phyloP scores from a whole-genome alignment of 2,888 invertebrate genomes.

The Polyommatus iphigenia region DNA sequence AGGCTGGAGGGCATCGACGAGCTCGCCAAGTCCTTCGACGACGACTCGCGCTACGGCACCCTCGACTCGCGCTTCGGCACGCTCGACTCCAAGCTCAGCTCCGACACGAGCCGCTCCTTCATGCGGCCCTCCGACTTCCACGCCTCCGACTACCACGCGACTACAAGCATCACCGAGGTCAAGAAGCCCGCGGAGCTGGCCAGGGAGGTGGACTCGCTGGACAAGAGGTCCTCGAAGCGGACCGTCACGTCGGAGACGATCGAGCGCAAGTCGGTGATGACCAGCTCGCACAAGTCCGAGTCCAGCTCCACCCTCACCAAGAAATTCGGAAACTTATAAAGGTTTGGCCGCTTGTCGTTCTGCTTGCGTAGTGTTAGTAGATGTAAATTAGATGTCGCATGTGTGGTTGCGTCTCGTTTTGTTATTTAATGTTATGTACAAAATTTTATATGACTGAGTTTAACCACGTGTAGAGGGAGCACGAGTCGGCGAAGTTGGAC shows the following conservation, averaged over 20 bases:
- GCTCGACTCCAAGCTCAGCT: slow-evolving; percentile 69
- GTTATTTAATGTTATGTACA: slow-evolving; percentile 31
- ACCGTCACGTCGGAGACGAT: slow-evolving; percentile 85
- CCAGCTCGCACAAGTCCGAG: slow-evolving; percentile 81
- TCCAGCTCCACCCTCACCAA: slow-evolving; percentile 79
- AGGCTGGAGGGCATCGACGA: slow-evolving; percentile 77
- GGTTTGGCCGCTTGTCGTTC: slow-evolving; percentile 48
- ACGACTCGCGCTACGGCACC: slow-evolving; percentile 73
- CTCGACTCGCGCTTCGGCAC: slow-evolving; percentile 72
- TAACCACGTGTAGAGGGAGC: neutral
- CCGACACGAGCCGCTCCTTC: slow-evolving; percentile 74
- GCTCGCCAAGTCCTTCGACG: slow-evolving; percentile 74
- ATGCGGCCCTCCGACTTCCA: slow-evolving; percentile 77
- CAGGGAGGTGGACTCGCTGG: slow-evolving; percentile 80
- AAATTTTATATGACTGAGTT: slow-evolving; percentile 9
- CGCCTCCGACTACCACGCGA: slow-evolving; percentile 60
- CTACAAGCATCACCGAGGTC: slow-evolving; percentile 55
- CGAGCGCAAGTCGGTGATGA: slow-evolving; percentile 85
- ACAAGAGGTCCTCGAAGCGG: slow-evolving; percentile 84
- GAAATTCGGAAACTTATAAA: slow-evolving; percentile 74
- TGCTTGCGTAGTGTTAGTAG: slow-evolving; percentile 39
- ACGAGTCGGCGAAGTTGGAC: neutral
- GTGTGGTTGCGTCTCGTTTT: slow-evolving; percentile 26
- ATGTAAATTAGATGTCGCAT: slow-evolving; percentile 27
- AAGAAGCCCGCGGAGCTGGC: slow-evolving; percentile 65